Base-by-base conservation (phyloP, 2,888 invertebrate genomes). In the Trissolcus japonicus region DNA sequence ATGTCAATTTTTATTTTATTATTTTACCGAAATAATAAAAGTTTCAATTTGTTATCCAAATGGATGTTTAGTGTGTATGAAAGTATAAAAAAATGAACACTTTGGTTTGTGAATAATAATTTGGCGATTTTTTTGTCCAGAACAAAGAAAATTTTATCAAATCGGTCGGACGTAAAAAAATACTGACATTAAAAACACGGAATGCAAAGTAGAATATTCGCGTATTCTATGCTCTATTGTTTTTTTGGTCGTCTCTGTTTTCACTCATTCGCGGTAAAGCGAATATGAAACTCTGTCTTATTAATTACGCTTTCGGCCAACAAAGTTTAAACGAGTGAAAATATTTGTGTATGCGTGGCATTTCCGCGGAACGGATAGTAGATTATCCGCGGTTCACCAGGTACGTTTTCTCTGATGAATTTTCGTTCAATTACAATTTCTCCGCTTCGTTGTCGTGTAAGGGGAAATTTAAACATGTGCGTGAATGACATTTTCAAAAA, bases 271-370 rank as follows among this genome's bases (percentile, higher is more conserved):
- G 35, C 35, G 35, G 35, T 35, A 72, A 57, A 71, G 62, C 63
- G 67, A 46, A 68, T 35, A 55, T 65, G 61, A 48, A 65, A 74
- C 62, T 74, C 62, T 59, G 66, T 73, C 74, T 74, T 78, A 69
- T 74, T 78, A 78, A 78, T 78, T 69, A 66, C 74, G 51, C 62
- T 66, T 56, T 59, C 56, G 53, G 54, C 69, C 73, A 74, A 78
- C 74, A 56, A 74, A 74, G 78, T 74, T 78, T 78, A 69, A 78
- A 74, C 73, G 69, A 78, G 69, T 78, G 74, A 78, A 78, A 68
- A 78, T 78, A 74, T 78, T 74, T 78, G 69, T 78, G 69, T 69
- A 51, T 62, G 59, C 62, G 72, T 63, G 2, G 4, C 57, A 62
- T 61, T 74, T 14, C 62, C 63, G 62, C 60, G 14, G 41, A 69